Percentiles rank a stretch among this genome's conserved stretches.
phyloP scores from a whole-genome alignment of 2,113 vertebrate genomes.

The Brienomyrus brachyistius region DNA sequence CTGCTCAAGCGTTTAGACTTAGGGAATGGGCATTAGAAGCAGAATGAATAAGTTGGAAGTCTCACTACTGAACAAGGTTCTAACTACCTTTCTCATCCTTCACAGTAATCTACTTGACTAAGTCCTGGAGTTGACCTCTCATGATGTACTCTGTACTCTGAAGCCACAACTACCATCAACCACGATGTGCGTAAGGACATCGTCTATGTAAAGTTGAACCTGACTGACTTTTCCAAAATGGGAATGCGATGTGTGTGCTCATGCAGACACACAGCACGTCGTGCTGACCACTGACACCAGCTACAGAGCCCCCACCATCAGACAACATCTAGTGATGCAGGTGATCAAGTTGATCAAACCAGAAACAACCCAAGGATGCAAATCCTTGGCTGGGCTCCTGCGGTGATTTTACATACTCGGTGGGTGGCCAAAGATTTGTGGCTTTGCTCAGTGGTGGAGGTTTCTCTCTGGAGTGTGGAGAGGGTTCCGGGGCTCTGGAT shows the following conservation, averaged over 20 bases:
- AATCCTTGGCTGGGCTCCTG: not conserved
- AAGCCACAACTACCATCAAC: not conserved
- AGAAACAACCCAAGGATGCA: not conserved
- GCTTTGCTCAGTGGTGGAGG: not conserved
- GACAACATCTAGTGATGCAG: not conserved
- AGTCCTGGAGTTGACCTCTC: not conserved
- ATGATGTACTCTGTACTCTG: too few species aligned
- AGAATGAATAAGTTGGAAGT: not conserved
- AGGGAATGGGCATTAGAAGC: not conserved
- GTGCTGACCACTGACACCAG: not conserved
- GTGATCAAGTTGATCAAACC: not conserved
- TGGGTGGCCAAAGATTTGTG: not conserved
- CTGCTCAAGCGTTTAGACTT: slow-evolving; percentile 8
- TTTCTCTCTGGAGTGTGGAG: not conserved
- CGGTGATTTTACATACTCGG: not conserved
- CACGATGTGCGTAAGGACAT: not conserved
- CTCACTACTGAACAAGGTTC: not conserved
- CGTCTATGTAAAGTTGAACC: not conserved
- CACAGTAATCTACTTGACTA: not conserved
- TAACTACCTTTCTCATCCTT: not conserved
- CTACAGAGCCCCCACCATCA: not conserved
- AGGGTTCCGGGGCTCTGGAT: not conserved
- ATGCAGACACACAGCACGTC: not conserved
- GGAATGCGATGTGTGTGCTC: not conserved
- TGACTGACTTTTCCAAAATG: not conserved